These are phyloP conservation scores for Drosophila equinoxialis DNA, from an alignment of 1,140 invertebrate genomes.

Conservation along the genomic window DNA sequence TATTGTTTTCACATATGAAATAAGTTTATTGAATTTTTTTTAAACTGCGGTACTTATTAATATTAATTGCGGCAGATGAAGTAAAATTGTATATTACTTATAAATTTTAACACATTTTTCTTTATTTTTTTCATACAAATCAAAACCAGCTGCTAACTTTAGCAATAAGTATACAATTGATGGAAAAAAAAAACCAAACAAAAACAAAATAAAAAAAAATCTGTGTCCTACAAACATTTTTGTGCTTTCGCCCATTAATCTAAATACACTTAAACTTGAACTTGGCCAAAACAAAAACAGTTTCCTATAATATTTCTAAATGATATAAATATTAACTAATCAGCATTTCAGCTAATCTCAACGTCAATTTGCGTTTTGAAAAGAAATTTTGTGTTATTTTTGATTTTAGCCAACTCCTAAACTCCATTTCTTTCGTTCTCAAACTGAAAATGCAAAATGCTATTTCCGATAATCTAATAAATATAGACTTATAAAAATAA, in stretches of 20 bases:
- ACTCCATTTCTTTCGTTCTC: neutral
- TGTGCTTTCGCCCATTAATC: neutral
- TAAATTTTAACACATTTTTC: neutral
- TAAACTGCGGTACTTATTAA: conserved; percentile 7
- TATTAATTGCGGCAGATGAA: conserved; percentile 1
- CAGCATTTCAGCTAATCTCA: neutral
- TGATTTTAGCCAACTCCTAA: neutral
- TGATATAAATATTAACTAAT: neutral
- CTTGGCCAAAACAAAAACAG: too few species aligned
- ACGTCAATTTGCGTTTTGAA: neutral
- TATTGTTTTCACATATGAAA: neutral
- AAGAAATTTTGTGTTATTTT: neutral
- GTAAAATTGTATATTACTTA: neutral
- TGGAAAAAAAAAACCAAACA: neutral
- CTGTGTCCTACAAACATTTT: neutral
- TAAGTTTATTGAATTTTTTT: conserved; percentile 1
- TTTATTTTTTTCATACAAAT: neutral
- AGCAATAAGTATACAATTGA: conserved; percentile 1
- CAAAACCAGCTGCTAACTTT: conserved; percentile 4
- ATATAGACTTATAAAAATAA: neutral
- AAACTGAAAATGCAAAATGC: neutral
- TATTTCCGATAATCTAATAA: neutral
- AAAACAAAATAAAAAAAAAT: neutral
- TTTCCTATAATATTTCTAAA: too few species aligned
- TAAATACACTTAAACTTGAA: too few species aligned